Evolutionary conservation across 2,888 invertebrate genomes (phyloP).

Genomic region (Sturmia bella): DNA sequence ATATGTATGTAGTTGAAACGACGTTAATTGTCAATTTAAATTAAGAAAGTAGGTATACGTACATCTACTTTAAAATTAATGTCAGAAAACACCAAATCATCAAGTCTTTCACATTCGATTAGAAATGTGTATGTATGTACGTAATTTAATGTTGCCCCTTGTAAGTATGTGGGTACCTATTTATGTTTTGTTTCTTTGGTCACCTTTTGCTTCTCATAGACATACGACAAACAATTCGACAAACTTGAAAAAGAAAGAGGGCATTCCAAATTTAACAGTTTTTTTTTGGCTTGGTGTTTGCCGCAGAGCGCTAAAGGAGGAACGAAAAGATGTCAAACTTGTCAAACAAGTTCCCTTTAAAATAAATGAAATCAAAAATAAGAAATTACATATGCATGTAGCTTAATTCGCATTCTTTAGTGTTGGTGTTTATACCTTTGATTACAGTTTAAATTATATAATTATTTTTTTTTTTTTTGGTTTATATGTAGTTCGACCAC

Average conservation of each 20-base stretch:
- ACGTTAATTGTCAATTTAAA: too few species aligned
- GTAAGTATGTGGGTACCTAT: too few species aligned
- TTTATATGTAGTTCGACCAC: too few species aligned
- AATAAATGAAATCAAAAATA: conserved; percentile 44
- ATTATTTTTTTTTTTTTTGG: background rate
- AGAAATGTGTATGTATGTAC: too few species aligned
- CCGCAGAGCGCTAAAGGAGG: conserved; percentile 9
- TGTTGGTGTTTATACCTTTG: conserved; percentile 2
- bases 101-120: conserved; percentile 1
- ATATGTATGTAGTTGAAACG: too few species aligned
- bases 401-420: conserved; percentile 12
- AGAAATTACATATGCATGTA: background rate
- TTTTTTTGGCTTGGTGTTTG: background rate
- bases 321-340: conserved; percentile 57
- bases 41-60: too few species aligned
- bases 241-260: conserved; percentile 19
- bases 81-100: too few species aligned
- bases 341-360: conserved; percentile 62
- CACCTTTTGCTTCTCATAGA: conserved; percentile 22
- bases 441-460: conserved; percentile 8
- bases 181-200: too few species aligned
- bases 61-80: too few species aligned
- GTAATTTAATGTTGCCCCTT: too few species aligned
- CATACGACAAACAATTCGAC: conserved; percentile 38
- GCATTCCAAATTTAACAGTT: conserved; percentile 20